Percentiles rank a stretch among this genome's conserved stretches.
These are phyloP conservation scores for Talpa occidentalis DNA, from an alignment of 2,113 vertebrate genomes.

Conservation along the genomic window DNA sequence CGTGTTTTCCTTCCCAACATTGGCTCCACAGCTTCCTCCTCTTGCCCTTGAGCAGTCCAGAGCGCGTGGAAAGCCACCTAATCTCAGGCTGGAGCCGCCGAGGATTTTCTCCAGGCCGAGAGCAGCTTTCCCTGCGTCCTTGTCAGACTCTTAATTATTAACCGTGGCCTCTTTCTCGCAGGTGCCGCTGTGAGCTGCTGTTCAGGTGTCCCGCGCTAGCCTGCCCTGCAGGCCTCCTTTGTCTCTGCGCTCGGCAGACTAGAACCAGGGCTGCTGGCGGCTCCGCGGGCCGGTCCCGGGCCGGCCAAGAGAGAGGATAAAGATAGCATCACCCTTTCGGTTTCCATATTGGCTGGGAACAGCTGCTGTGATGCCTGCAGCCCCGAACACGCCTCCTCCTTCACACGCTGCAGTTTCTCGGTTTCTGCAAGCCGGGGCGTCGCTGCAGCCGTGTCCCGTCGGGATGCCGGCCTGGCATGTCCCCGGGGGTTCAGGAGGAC, in stretches of 20 bases:
- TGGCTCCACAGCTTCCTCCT: background rate
- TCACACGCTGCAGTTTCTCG: slow-evolving; percentile 56
- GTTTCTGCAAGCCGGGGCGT: slow-evolving; percentile 58
- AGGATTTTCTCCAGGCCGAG: background rate
- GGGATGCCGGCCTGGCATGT: slow-evolving; percentile 6
- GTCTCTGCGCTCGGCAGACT: slow-evolving; percentile 43
- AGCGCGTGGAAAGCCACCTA: background rate
- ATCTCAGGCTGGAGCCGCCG: background rate
- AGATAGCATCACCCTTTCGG: slow-evolving; percentile 51
- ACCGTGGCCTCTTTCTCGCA: background rate
- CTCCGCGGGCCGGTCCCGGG: background rate
- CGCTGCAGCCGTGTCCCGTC: background rate
- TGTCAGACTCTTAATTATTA: slow-evolving; percentile 13
- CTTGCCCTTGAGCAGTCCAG: slow-evolving; percentile 10
- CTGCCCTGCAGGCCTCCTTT: background rate
- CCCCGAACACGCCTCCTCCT: slow-evolving; percentile 60
- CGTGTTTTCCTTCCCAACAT: slow-evolving; percentile 31
- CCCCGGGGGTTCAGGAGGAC: slow-evolving; percentile 59
- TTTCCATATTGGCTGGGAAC: slow-evolving; percentile 47
- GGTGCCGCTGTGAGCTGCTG: background rate
- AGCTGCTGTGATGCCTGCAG: slow-evolving; percentile 62
- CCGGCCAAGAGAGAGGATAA: slow-evolving; percentile 48
- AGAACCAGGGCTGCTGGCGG: slow-evolving; percentile 27
- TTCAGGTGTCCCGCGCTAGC: background rate
- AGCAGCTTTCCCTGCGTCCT: background rate